Conservation (phyloP, 2,888 invertebrate species). For the Lasioglossum lativentre region DNA sequence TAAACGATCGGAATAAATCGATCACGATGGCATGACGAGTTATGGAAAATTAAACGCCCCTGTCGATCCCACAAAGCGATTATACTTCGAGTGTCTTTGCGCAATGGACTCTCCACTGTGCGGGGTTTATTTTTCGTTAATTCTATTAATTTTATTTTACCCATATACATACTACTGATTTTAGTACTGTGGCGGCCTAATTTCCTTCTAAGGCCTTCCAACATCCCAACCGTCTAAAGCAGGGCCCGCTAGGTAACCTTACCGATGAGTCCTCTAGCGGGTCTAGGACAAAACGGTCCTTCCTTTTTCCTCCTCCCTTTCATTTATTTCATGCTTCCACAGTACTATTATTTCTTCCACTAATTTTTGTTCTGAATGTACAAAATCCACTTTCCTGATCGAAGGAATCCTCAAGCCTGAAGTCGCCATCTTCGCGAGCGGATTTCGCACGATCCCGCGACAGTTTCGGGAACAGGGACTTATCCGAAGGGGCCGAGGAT, state of each 20-base stretch:
- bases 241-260: too few species aligned
- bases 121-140: not conserved
- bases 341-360: too few species aligned
- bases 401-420: not conserved
- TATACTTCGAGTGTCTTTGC: not conserved
- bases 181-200: too few species aligned
- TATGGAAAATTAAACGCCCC: not conserved
- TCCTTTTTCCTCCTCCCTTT: too few species aligned
- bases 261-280: too few species aligned
- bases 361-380: too few species aligned
- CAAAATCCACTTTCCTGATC: not conserved
- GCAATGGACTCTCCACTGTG: not conserved
- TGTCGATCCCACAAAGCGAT: not conserved
- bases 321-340: too few species aligned
- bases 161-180: too few species aligned
- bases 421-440: not conserved
- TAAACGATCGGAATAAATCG: not conserved
- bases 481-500: slow-evolving; percentile 26
- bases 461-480: slow-evolving; percentile 21
- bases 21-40: not conserved
- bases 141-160: not conserved
- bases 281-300: too few species aligned
- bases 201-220: too few species aligned
- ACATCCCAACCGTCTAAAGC: too few species aligned
- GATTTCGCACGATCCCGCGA: not conserved